A percentile compares a stretch with the other conserved stretches of the same genome.
phyloP scores from a whole-genome alignment of 2,113 vertebrate genomes.

The Neodon shergylaensis region DNA sequence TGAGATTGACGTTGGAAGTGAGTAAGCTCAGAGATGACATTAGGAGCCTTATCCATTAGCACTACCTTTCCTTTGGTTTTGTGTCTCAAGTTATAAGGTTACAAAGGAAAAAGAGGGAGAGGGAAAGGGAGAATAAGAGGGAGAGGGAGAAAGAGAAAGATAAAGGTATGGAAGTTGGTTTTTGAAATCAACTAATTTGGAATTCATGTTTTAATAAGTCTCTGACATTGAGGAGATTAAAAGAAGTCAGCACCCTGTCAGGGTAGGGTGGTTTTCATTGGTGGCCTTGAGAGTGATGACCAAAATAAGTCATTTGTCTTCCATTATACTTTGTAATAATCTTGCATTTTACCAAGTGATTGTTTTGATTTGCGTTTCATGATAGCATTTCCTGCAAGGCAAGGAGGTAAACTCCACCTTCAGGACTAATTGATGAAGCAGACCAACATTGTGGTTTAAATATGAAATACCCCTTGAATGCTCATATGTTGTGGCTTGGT shows the following conservation, averaged over 20 bases:
- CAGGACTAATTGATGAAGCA: background rate
- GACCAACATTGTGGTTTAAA: background rate
- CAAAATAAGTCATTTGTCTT: background rate
- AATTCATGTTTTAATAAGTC: conserved; percentile 10
- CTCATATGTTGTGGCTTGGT: background rate
- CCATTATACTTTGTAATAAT: background rate
- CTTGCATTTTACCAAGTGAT: background rate
- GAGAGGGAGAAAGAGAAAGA: background rate
- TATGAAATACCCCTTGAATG: background rate
- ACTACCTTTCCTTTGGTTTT: background rate
- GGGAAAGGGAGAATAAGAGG: background rate
- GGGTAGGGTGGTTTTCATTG: background rate
- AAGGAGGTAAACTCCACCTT: background rate
- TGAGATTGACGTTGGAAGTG: background rate
- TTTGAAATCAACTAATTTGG: background rate
- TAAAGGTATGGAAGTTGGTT: background rate
- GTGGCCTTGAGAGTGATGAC: background rate
- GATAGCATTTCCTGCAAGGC: background rate
- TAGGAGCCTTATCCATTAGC: conserved; percentile 9
- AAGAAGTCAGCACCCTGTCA: background rate
- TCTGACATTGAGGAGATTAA: background rate
- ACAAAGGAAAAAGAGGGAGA: background rate
- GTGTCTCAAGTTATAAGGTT: conserved; percentile 18
- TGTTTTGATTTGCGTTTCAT: background rate
- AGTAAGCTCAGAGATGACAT: background rate